Percentiles rank a stretch among this genome's conserved stretches.
Evolutionary conservation across 2,888 invertebrate genomes (phyloP).

Genomic region (Oconnorella tubifera): DNA sequence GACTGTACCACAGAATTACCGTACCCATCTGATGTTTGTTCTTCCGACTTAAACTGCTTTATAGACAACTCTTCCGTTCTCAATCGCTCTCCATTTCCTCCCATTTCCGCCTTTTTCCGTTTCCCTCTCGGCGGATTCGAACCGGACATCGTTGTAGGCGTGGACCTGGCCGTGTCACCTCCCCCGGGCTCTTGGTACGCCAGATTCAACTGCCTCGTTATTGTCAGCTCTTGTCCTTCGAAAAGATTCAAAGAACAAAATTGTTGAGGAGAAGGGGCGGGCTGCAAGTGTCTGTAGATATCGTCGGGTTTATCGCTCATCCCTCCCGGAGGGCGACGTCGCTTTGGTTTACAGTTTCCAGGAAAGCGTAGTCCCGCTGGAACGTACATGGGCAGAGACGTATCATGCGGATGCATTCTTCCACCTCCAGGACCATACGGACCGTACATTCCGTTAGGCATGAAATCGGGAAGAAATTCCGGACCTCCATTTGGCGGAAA

Average conservation of each 20-base stretch:
- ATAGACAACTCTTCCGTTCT: neutral
- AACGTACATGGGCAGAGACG: slow-evolving; percentile 29
- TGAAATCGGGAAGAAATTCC: slow-evolving; percentile 37
- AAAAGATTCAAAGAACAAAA: slow-evolving; percentile 92
- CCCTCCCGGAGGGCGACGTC: slow-evolving; percentile 37
- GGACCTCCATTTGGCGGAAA: slow-evolving; percentile 34
- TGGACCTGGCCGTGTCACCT: neutral
- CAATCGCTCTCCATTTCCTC: neutral
- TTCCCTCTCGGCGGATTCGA: slow-evolving; percentile 9
- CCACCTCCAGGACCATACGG: slow-evolving; percentile 41
- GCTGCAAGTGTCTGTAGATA: slow-evolving; percentile 65
- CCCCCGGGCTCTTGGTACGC: slow-evolving; percentile 59
- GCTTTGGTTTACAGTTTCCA: slow-evolving; percentile 44
- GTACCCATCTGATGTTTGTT: neutral
- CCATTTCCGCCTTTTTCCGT: slow-evolving; percentile 21
- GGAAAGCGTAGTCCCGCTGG: slow-evolving; percentile 54
- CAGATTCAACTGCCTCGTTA: slow-evolving; percentile 91
- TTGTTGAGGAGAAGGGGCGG: slow-evolving; percentile 92
- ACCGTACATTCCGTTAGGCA: slow-evolving; percentile 34
- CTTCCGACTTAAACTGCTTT: neutral
- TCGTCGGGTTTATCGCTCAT: slow-evolving; percentile 63
- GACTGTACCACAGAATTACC: neutral
- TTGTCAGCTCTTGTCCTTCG: slow-evolving; percentile 92
- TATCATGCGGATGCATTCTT: slow-evolving; percentile 41
- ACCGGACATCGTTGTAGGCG: no score